These are phyloP conservation scores for Sylvia atricapilla DNA, from an alignment of 2,113 vertebrate genomes.

Conservation along the genomic window DNA sequence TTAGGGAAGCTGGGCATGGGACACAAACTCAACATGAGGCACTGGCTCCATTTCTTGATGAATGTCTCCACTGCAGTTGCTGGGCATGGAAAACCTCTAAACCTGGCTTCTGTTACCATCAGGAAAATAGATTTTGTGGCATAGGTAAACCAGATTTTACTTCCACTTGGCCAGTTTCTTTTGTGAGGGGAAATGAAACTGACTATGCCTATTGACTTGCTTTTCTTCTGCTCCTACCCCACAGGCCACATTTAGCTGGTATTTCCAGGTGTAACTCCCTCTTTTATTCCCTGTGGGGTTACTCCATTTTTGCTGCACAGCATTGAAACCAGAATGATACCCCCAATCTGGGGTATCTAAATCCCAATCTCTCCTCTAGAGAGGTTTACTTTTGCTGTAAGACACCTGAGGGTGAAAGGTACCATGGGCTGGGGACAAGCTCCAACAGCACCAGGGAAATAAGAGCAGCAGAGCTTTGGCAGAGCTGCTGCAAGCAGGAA, in stretches of 20 bases:
- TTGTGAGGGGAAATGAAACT: neutral
- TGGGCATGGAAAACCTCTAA: neutral
- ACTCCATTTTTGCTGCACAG: neutral
- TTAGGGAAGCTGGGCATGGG: neutral
- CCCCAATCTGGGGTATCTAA: neutral
- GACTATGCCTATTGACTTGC: neutral
- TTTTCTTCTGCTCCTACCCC: neutral
- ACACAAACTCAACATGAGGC: accelerated
- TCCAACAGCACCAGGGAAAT: neutral
- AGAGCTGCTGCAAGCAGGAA: neutral
- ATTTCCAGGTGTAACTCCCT: neutral
- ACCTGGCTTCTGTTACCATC: neutral
- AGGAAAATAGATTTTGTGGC: neutral
- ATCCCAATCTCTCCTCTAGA: neutral
- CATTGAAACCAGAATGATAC: neutral
- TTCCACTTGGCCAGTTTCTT: neutral
- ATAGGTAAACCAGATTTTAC: neutral
- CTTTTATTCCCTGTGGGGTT: neutral
- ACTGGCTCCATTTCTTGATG: neutral
- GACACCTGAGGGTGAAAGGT: neutral
- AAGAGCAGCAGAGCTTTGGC: neutral
- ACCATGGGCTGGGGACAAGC: neutral
- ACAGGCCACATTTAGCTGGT: neutral
- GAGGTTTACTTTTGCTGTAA: neutral
- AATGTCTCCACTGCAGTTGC: neutral